Base-by-base conservation (phyloP, 1,140 invertebrate genomes). In the Bicyclus anynana region DNA sequence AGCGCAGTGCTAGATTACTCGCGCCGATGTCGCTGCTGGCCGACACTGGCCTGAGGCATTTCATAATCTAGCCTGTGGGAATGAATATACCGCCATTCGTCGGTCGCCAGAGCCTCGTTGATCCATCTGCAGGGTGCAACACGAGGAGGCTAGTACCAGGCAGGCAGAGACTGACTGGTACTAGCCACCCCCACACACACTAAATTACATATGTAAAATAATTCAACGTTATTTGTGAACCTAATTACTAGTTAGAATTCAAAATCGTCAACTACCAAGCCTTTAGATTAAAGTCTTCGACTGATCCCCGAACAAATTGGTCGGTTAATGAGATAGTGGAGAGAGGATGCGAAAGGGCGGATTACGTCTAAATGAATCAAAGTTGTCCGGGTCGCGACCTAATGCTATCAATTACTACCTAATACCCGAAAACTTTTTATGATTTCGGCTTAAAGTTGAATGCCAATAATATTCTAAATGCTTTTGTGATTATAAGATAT, bases 291-390 rank as follows among this genome's bases (percentile, higher is more conserved):
- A 78, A 79, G 77, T 74, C 71, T 77, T 67, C 59, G 65, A 57
- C 59, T 71, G 76, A 76, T 79, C 72, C 72, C 67, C 59, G 69
- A 75, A 80, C 79, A 78, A 84, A 84, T 84, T 82, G 81, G 71
- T 68, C 71, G 68, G 60, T 70, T 84, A 82, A 82, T 82, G 72
- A 80, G 74, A 77, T 80, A 82, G 79, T 77, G 63, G 65, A 68
- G 46, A 60, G 53, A 55, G 23, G 21, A 47, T 17, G 55, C 59
- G 67, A 74, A 62, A 53, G 58, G 62, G 60, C 57, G 75, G 75
- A 78, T 83, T 80, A 79, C 63, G 59, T 65, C 69, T 75, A 77
- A 80, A 79, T 79, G 76, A 79, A 83, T 83, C 74, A 83, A 80
- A 83, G 64, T 79, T 77, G 40, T 58, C 55, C 58, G 21, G 59